Percentiles rank a stretch among this genome's conserved stretches.
Conservation (phyloP, 2,113 vertebrate genomes). For the Calypte anna region DNA sequence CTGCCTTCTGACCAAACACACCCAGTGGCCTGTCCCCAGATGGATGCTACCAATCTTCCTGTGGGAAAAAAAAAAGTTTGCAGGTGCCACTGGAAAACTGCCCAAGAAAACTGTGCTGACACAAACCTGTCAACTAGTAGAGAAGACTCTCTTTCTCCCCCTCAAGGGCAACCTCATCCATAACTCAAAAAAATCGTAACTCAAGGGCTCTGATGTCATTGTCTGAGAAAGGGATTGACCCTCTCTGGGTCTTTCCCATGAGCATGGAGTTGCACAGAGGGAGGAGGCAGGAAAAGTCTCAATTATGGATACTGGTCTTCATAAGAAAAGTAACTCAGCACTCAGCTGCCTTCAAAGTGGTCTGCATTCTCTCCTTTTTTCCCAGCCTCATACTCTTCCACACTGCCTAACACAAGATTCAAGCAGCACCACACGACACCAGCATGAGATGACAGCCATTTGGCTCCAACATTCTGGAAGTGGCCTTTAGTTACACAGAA, state of each 20-base stretch:
- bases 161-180: neutral
- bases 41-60: neutral
- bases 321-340: neutral
- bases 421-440: neutral
- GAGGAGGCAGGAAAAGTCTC: neutral
- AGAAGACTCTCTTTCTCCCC: neutral
- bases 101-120: neutral
- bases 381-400: neutral
- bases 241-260: neutral
- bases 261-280: fast-evolving
- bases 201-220: neutral
- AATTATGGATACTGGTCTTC: neutral
- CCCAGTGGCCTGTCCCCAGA: neutral
- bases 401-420: neutral
- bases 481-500: neutral
- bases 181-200: neutral
- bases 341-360: neutral
- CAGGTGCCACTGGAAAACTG: fast-evolving
- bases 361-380: neutral
- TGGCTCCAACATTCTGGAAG: neutral
- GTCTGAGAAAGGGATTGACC: neutral
- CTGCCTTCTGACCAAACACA: neutral
- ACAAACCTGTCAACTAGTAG: neutral
- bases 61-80: neutral
- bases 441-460: neutral